phyloP scores from a whole-genome alignment of 2,888 invertebrate species.

The Oscheius sp. region DNA sequence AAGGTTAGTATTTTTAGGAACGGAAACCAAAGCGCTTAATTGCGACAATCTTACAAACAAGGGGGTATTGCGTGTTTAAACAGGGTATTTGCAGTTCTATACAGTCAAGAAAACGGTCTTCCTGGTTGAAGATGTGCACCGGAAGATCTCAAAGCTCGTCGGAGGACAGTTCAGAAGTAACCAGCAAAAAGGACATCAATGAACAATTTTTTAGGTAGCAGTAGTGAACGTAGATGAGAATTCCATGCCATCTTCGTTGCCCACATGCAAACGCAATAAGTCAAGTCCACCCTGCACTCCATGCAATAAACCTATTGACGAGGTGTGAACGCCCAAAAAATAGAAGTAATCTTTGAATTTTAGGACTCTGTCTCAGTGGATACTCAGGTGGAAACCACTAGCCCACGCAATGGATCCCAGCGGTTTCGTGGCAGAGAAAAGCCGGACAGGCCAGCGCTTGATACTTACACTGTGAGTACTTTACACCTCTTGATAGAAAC shows the following conservation, averaged over 20 bases:
- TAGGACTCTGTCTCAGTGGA: conserved; percentile 52
- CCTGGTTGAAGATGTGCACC: conserved; percentile 56
- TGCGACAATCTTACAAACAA: conserved; percentile 2
- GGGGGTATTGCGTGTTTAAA: not conserved
- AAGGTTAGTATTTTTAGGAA: conserved; percentile 27
- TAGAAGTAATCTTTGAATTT: conserved; percentile 26
- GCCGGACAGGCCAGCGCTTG: conserved; percentile 38
- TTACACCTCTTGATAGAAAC: not conserved
- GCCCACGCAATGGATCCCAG: conserved; percentile 54
- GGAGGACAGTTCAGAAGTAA: conserved; percentile 65
- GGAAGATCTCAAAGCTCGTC: conserved; percentile 63
- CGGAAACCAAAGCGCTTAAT: conserved; percentile 27
- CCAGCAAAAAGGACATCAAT: conserved; percentile 1
- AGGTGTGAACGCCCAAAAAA: not conserved
- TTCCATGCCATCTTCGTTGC: conserved; percentile 60
- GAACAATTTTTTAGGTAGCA: conserved; percentile 31
- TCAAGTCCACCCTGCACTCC: conserved; percentile 54
- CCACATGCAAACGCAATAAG: conserved; percentile 43
- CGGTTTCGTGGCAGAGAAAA: conserved; percentile 46
- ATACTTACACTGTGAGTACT: conserved; percentile 53
- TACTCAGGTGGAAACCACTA: conserved; percentile 46
- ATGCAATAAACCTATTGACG: conserved; percentile 37
- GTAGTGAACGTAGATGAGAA: conserved; percentile 63
- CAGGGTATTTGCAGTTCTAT: conserved; percentile 18
- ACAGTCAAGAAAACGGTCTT: conserved; percentile 24